Evolutionary conservation across 2,113 vertebrate species (phyloP), one percentile per base, ranked within the genome.

Genomic region (Nettapus auritus): DNA sequence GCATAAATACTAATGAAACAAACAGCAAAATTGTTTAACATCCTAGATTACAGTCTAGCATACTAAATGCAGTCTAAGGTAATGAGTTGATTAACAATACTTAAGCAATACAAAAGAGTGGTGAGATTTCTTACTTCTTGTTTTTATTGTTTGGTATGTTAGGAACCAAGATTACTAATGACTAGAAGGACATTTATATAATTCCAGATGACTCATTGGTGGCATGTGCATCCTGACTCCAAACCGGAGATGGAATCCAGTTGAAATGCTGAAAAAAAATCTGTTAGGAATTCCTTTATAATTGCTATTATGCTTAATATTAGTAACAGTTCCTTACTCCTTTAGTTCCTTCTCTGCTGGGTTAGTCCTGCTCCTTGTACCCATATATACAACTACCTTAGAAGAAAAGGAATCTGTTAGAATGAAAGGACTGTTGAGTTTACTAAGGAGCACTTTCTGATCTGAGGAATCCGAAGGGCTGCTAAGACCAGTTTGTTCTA

Each of bases 221-320:
- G 46, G 23, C 56, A 67, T 69, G 88, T 23, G 9, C 36, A 78
- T 92, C 29, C n/a, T 75, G 73, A 75, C 44, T 92, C 22, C 80
- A 76, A 88, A 91, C 36, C 44, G 59, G 79, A 62, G 40, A 82
- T 88, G 46, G 88, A 81, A 46, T 74, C 38, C 76, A 86, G 18
- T 33, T 94, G 89, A 96, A 88, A 81, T 81, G 90, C 48, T 91
- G 68, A 64, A 91, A 70, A 70, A 74, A 82, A 68, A 63, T 81
- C 85, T 48, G 79, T 50, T 12, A 3, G 31, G 68, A 89, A 28
- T 86, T 89, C 79, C 91, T 93, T 88, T 40, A 18, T 70, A 56
- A 80, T 83, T 80, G 62, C 44, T 77, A 31, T 19, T 64, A 5
- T 81, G 73, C 18, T 70, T 90, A 88, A 71, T 81, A 81, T 71